Conservation (phyloP, 2,113 vertebrate species). For the Ictalurus punctatus region DNA sequence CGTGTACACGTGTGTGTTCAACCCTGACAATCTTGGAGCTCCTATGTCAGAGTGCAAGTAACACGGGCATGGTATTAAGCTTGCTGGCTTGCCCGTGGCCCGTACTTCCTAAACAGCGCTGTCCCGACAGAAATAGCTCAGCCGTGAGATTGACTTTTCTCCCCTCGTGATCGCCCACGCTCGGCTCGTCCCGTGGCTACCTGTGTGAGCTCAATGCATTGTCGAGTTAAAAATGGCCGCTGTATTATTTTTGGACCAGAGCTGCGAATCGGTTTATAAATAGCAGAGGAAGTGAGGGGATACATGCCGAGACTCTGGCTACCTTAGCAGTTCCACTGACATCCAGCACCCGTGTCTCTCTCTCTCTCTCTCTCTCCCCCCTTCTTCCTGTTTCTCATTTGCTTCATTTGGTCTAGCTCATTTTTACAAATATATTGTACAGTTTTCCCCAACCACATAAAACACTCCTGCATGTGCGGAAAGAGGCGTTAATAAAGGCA, state of each 20-base stretch:
- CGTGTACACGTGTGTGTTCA: conserved; percentile 41
- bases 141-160: conserved; percentile 76
- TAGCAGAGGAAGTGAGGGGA: conserved; percentile 74
- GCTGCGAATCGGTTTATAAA: conserved; percentile 71
- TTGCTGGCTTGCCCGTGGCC: conserved; percentile 69
- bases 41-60: conserved; percentile 66
- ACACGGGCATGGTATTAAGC: conserved; percentile 69
- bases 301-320: conserved; percentile 72
- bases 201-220: conserved; percentile 59
- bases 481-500: conserved; percentile 15
- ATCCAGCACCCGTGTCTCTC: conserved; percentile 63
- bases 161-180: conserved; percentile 45
- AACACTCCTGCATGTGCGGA: not conserved
- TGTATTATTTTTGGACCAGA: conserved; percentile 74
- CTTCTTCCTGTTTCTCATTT: not conserved
- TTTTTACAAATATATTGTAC: not conserved
- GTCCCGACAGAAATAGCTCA: conserved; percentile 76
- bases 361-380: conserved; percentile 53
- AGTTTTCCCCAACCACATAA: not conserved
- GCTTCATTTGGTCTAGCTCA: not conserved
- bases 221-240: conserved; percentile 70
- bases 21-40: conserved; percentile 69
- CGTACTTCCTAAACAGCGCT: conserved; percentile 74
- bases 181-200: conserved; percentile 27
- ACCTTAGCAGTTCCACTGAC: conserved; percentile 57